Base-by-base conservation (phyloP, 37 sponge, comb jelly and placozoan genomes). In the Ianthella basta region DNA sequence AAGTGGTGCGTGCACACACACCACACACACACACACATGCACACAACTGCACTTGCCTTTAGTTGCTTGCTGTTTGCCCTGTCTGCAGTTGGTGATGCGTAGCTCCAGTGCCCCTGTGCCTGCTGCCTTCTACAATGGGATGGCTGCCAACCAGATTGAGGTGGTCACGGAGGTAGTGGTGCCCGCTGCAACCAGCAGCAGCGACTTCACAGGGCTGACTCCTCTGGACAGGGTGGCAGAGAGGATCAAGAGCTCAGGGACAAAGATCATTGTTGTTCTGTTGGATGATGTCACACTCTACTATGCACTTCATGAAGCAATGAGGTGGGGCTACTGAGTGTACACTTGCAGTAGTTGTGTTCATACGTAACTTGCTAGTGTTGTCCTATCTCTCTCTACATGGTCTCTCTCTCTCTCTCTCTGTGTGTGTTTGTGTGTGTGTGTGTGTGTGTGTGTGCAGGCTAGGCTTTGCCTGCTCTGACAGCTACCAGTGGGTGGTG, bases 271-370 rank as follows among this genome's bases (percentile, higher is more conserved):
- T 23, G 66, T 80, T 34, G 53, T 25, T 24, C 67, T 63, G 68
- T n/a, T 56, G 5, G 19, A 54, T 1, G 61, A 33, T n/a, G 50
- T 68, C 37, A 82, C 24, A 33, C 53, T 80, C 57, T 39, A 72
- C 61, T 87, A 82, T 69, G 70, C 57, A 60, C 34, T 64, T 30
- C 60, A 69, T 34, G 88, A 87, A 44, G 88, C 88, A 29, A 87
- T 87, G 27, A 53, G 82, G 88, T 87, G 36, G 56, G 80, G n/a
- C n/a, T n/a, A n/a, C n/a, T n/a, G n/a, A n/a, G n/a, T n/a, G n/a
- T n/a, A n/a, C n/a, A n/a, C n/a, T n/a, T n/a, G n/a, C n/a, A n/a
- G n/a, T n/a, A n/a, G n/a, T n/a, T n/a, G n/a, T n/a, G n/a, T n/a
- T n/a, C n/a, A n/a, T n/a, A n/a, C n/a, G n/a, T n/a, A n/a, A n/a